Base-by-base conservation (phyloP, 2,113 vertebrate genomes). In the Campylomormyrus numenius region DNA sequence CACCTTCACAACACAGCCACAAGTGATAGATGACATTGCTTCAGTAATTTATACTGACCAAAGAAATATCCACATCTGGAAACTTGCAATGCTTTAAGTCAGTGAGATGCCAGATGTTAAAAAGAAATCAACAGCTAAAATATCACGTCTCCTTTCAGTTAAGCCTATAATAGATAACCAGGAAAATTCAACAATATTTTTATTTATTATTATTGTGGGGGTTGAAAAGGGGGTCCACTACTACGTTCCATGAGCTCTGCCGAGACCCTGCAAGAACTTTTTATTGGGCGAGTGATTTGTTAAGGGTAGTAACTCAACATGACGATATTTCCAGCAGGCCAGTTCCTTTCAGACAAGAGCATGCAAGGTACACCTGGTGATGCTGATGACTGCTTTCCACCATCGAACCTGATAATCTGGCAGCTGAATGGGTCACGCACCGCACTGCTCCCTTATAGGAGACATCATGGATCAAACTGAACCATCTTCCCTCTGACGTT, bases 41-140 rank as follows among this genome's bases (percentile, higher is more conserved):
- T 53, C 6, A n/a, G 10, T 45, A 48, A 24, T 45, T 58, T 62
- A 39, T 5, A 17, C 0, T 80, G n/a, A 89, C 35, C 49, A 45
- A n/a, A n/a, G 45, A n/a, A 45, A 88, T 56, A 90, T 88, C 85
- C 84, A 88, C 91, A 89, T 90, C 90, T 83, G 66, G 74, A 56
- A n/a, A 90, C 89, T 91, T 92, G 91, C 89, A 88, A 3, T 27
- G 1, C 10, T 91, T 91, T 89, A 91, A 90, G 85, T 89, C 87
- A 88, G 85, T 84, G 70, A 85, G 90, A 5, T 90, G 84, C 89
- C 93, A 94, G 92, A 94, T 94, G 94, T 93, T 90, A 85, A 58
- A n/a, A 87, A 35, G 39, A 35, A 17, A 56, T 87, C 85, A 50
- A 83, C 17, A 2, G 27, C 39, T 46, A 88, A 56, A 87, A 58